A percentile compares a stretch with the other conserved stretches of the same genome.
These are phyloP conservation scores for Gerris buenoi DNA, from an alignment of 1,140 invertebrate species.

Conservation along the genomic window DNA sequence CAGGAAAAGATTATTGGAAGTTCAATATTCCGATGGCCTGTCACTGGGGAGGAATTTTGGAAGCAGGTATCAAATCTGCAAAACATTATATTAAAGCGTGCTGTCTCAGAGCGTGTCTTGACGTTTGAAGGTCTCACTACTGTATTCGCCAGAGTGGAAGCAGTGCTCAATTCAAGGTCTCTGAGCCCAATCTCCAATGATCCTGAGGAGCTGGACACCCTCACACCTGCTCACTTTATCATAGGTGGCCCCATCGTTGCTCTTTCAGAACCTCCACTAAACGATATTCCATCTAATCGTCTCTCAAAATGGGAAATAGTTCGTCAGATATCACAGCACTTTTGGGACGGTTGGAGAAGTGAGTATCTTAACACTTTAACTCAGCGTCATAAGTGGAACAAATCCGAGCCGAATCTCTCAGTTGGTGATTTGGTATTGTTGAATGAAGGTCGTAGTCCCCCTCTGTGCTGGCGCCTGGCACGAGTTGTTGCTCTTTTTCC, in stretches of 20 bases:
- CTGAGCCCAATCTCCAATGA: constrained; percentile 13
- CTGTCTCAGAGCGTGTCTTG: constrained; percentile 13
- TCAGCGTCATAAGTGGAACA: constrained; percentile 21
- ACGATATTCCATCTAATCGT: constrained; percentile 14
- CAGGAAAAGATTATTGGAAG: too few species aligned
- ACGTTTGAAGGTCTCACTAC: too few species aligned
- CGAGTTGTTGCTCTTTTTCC: constrained; percentile 25
- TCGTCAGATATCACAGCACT: too few species aligned
- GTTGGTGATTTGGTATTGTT: constrained; percentile 24
- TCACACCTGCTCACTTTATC: constrained; percentile 24
- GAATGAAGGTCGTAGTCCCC: constrained; percentile 24
- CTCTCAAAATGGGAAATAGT: too few species aligned
- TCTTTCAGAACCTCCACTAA: constrained; percentile 13
- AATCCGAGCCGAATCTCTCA: background rate
- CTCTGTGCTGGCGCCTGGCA: constrained; percentile 29
- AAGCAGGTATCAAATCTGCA: constrained; percentile 28
- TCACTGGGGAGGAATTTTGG: constrained; percentile 32
- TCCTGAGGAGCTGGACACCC: constrained; percentile 12
- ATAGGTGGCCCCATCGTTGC: constrained; percentile 18
- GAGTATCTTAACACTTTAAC: constrained; percentile 27
- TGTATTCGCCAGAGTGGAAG: too few species aligned
- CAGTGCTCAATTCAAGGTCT: too few species aligned
- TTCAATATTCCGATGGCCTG: too few species aligned
- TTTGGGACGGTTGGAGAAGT: constrained; percentile 20
- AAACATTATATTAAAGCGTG: constrained; percentile 26